phyloP scores from a whole-genome alignment of 2,888 invertebrate genomes.

The Willowsia nigromaculata region DNA sequence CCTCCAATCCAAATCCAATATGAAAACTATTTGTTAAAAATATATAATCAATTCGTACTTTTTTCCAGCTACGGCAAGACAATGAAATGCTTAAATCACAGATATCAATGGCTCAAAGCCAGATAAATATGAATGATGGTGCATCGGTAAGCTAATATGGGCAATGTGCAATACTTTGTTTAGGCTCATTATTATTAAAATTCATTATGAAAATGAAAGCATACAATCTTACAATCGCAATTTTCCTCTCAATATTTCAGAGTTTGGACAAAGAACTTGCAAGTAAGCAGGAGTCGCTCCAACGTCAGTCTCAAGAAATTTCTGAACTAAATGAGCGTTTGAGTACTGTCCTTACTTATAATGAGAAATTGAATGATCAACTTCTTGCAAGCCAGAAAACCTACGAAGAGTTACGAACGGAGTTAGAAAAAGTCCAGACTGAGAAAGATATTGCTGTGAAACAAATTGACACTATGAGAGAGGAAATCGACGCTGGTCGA shows the following conservation, averaged over 20 bases:
- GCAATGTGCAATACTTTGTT: background rate
- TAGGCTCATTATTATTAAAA: background rate
- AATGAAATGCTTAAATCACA: conserved; percentile 42
- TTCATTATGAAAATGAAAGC: too few relatives aligned
- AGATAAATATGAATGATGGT: background rate
- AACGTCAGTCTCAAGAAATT: conserved; percentile 3
- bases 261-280: background rate
- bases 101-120: background rate
- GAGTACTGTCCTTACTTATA: conserved; percentile 19
- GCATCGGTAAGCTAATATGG: background rate
- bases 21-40: too few relatives aligned
- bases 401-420: background rate
- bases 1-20: too few relatives aligned
- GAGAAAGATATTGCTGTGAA: background rate
- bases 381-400: background rate
- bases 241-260: background rate
- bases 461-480: conserved; percentile 29
- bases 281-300: background rate
- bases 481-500: conserved; percentile 40
- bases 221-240: too few relatives aligned
- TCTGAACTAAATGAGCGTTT: conserved; percentile 40
- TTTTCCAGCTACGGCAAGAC: conserved; percentile 40
- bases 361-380: conserved; percentile 42
- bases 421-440: background rate
- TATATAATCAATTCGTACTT: too few relatives aligned